Base-by-base conservation (phyloP, 2,888 invertebrate genomes). In the Eremobia ochroleuca region DNA sequence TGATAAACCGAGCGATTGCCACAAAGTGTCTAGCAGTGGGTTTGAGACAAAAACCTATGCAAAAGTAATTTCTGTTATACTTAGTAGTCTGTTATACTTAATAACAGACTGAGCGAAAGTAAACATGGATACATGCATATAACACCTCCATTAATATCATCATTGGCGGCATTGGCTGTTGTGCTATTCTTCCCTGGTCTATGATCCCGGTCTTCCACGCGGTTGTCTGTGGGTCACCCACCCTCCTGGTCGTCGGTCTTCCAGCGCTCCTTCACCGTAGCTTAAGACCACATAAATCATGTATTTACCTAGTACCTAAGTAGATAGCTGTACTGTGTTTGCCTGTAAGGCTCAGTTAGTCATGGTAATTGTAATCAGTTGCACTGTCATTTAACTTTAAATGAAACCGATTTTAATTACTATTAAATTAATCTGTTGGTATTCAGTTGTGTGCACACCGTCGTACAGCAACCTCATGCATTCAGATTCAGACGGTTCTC, bases 341-440 rank as follows among this genome's bases (percentile, higher is more conserved):
- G 59, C 11, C 15, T 31, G 25, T 69, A 43, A 65, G 46, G 18
- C 65, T 49, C n/a, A 71, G 67, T 67, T 72, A 80, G 40, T 77
- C 67, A 72, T 64, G 31, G 43, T 69, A 74, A 75, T 84, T 81
- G 43, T n/a, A 76, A 74, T 78, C 64, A 68, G 70, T 61, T 68
- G 55, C 61, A 76, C 65, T 77, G 49, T 80, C 55, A 66, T 75
- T 65, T 64, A 72, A 52, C 64, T 49, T 59, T 77, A 69, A 72
- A 59, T 66, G 68, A 75, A 84, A 77, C 66, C 55, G 71, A 75
- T 81, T 83, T 70, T 65, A 73, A 67, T 73, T 43, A 72, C 43
- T 31, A 72, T 66, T 72, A 40, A 66, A 76, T 77, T 77, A 31
- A 31, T 62, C 34, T 18, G 18, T 61, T 61, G 58, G 21, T 71